Conservation (phyloP, 1,140 invertebrate species). For the Alviniconcha marisindica region DNA sequence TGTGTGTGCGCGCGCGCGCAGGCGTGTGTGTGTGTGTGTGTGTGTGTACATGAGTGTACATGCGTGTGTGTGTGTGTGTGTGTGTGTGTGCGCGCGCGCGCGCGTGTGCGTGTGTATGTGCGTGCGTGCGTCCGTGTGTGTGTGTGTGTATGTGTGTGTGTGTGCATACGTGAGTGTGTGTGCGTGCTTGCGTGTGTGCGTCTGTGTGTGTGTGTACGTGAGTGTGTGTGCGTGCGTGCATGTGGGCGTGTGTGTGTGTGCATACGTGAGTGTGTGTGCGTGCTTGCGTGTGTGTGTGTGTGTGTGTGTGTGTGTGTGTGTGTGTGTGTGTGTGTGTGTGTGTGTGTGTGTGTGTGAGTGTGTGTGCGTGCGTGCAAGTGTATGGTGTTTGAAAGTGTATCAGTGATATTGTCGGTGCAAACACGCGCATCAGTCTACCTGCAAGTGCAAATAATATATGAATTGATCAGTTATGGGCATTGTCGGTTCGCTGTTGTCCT, state of each 20-base stretch:
- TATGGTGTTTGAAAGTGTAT: background rate
- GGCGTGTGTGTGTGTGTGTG: constrained; percentile 15
- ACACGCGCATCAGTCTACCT: background rate
- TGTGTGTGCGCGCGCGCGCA: constrained; percentile 1
- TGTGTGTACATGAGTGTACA: constrained; percentile 1
- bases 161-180: background rate
- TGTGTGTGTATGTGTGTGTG: too few species aligned
- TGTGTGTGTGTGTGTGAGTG: background rate
- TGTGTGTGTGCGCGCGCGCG: constrained; percentile 23
- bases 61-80: constrained; percentile 11
- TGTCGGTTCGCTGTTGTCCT: too few species aligned
- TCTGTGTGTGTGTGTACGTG: background rate
- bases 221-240: too few species aligned
- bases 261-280: background rate
- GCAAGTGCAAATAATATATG: too few species aligned
- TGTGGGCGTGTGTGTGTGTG: background rate
- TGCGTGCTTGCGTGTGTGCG: background rate
- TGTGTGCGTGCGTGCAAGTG: background rate
- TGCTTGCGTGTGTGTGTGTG: too few species aligned
- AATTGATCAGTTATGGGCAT: too few species aligned
- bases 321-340: background rate
- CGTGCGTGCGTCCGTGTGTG: too few species aligned
- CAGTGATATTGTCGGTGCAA: background rate
- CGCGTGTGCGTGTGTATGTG: constrained; percentile 10
- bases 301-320: too few species aligned